These are phyloP conservation scores for Xestia sexstrigata DNA, from an alignment of 2,888 invertebrate genomes.

Conservation along the genomic window DNA sequence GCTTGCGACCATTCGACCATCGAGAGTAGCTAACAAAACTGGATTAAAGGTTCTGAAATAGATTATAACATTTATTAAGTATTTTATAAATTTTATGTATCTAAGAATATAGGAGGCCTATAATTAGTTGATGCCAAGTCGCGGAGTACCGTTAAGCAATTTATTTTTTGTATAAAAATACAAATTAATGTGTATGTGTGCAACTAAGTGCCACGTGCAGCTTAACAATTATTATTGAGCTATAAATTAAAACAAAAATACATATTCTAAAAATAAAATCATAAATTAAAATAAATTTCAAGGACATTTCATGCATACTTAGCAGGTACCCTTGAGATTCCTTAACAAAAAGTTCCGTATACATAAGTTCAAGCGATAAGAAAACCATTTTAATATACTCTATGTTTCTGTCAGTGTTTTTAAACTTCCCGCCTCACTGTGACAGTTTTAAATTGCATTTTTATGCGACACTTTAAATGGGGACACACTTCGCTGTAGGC, in stretches of 20 bases:
- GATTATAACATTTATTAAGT: too few relatives aligned
- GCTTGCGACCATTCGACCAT: too few relatives aligned
- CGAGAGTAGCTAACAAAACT: too few relatives aligned
- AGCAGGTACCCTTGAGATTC: constrained; percentile 33
- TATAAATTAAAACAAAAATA: background rate
- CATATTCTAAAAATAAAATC: constrained; percentile 9
- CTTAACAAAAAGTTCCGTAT: constrained; percentile 32
- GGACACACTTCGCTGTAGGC: constrained; percentile 50
- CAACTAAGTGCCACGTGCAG: too few relatives aligned
- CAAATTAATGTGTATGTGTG: too few relatives aligned
- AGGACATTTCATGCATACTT: constrained; percentile 9
- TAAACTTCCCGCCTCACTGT: constrained; percentile 61
- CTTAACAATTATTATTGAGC: background rate
- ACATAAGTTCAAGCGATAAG: constrained; percentile 42
- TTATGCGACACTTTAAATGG: constrained; percentile 63
- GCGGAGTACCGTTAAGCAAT: too few relatives aligned
- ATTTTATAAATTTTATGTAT: too few relatives aligned
- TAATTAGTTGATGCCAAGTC: too few relatives aligned
- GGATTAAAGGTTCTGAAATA: too few relatives aligned
- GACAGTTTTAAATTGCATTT: constrained; percentile 69
- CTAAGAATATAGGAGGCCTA: too few relatives aligned
- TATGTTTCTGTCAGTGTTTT: constrained; percentile 59
- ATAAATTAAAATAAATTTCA: constrained; percentile 19
- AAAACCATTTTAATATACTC: constrained; percentile 62
- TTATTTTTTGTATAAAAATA: too few relatives aligned